Conservation (phyloP, 2,888 invertebrate species). For the Peribatodes rhomboidaria region DNA sequence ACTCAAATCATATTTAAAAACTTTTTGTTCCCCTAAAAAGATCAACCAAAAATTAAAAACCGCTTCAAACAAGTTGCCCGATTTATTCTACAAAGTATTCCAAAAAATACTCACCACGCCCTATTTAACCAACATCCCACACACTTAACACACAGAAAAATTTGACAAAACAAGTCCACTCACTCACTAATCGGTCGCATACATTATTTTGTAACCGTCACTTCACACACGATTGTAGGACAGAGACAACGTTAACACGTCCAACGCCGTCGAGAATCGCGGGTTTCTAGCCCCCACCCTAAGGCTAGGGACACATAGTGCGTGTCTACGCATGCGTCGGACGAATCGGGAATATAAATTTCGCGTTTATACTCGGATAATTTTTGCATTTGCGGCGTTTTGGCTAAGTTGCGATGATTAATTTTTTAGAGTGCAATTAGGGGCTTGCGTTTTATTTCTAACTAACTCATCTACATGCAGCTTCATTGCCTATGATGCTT, state of each 20-base stretch:
- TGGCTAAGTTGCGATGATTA: constrained; percentile 34
- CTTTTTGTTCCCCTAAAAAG: no score
- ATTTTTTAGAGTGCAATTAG: constrained; percentile 20
- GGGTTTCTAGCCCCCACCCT: constrained; percentile 46
- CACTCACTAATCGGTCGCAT: constrained; percentile 43
- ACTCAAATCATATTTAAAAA: no score
- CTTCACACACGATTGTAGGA: constrained; percentile 52
- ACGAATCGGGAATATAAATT: constrained; percentile 43
- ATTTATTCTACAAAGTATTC: no score
- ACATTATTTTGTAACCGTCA: constrained; percentile 43
- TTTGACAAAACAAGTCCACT: constrained; percentile 31
- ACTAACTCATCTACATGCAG: no score
- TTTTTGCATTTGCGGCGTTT: constrained; percentile 47
- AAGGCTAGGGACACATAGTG: constrained; percentile 18
- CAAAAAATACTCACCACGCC: constrained; percentile 35
- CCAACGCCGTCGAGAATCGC: constrained; percentile 31
- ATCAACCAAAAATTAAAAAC: no score
- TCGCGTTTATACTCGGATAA: constrained; percentile 45
- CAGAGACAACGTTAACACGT: constrained; percentile 44
- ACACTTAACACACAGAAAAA: constrained; percentile 28
- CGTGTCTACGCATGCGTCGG: constrained; percentile 43
- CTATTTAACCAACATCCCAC: constrained; percentile 43
- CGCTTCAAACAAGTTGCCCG: not conserved
- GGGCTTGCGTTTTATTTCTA: constrained; percentile 11
- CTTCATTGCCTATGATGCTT: no score